Conservation (phyloP, 1,140 invertebrate species). For the Aporrectodea caliginosa region DNA sequence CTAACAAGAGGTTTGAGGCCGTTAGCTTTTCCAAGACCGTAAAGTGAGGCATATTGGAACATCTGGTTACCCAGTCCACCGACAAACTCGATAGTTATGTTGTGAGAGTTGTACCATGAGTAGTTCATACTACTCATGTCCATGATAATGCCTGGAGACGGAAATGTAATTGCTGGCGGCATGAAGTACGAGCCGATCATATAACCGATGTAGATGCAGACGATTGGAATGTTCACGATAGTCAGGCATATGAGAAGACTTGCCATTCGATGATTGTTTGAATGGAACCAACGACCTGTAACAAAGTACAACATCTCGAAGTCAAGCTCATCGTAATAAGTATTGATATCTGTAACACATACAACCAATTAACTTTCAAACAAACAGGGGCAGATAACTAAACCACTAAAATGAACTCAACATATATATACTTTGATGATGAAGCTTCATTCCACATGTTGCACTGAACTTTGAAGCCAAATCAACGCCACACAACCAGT, state of each 20-base stretch:
- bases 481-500: too few relatives aligned
- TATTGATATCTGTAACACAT: background rate
- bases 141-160: slow-evolving; percentile 14
- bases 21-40: slow-evolving; percentile 30
- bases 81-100: slow-evolving; percentile 19
- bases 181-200: slow-evolving; percentile 27
- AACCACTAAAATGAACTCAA: background rate
- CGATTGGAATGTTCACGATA: slow-evolving; percentile 23
- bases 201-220: slow-evolving; percentile 24
- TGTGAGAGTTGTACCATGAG: slow-evolving; percentile 26
- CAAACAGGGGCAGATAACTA: too few relatives aligned
- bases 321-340: background rate
- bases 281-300: background rate
- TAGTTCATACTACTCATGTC: slow-evolving; percentile 21
- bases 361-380: background rate
- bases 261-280: background rate
- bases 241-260: background rate
- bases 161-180: background rate
- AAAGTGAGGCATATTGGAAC: slow-evolving; percentile 32
- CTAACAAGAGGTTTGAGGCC: slow-evolving; percentile 17
- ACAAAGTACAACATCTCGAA: background rate
- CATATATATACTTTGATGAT: background rate
- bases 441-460: too few relatives aligned
- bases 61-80: slow-evolving; percentile 33
- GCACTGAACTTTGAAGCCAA: too few relatives aligned